Percentiles rank a stretch among this genome's conserved stretches.
phyloP scores from a whole-genome alignment of 2,113 vertebrate species.

The Dasyurus viverrinus region DNA sequence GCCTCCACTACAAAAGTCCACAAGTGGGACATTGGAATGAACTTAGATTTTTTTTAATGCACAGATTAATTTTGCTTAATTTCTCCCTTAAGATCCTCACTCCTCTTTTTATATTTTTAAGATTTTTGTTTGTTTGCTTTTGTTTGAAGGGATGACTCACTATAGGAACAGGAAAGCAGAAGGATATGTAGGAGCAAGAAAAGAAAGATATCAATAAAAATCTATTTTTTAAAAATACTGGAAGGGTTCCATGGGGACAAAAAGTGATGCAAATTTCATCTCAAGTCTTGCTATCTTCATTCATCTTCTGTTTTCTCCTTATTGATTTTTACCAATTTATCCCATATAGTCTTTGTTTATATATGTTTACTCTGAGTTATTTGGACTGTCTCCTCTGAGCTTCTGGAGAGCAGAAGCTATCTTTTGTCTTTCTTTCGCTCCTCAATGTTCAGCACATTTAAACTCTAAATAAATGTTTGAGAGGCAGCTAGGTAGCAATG shows the following conservation, averaged over 20 bases:
- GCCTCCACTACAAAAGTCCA: neutral
- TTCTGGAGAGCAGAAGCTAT: neutral
- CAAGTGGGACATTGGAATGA: neutral
- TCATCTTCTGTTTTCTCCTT: neutral
- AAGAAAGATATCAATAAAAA: neutral
- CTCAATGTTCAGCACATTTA: neutral
- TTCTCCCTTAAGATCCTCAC: neutral
- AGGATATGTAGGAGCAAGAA: neutral
- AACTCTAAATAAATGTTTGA: neutral
- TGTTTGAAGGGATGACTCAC: neutral
- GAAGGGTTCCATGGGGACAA: neutral
- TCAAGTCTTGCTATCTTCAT: neutral
- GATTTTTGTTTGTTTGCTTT: neutral
- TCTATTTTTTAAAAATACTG: neutral
- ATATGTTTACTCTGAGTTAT: neutral
- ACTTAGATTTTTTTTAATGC: neutral
- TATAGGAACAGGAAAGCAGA: neutral
- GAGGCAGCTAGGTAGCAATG: too few relatives aligned
- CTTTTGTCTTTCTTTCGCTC: neutral
- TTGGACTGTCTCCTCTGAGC: neutral
- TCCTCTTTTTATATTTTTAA: neutral
- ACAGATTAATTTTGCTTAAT: neutral
- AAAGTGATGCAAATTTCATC: neutral
- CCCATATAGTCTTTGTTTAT: neutral
- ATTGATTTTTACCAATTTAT: neutral